Evolutionary conservation across 2,113 vertebrate genomes (phyloP).

Genomic region (Bubo blakistoni): DNA sequence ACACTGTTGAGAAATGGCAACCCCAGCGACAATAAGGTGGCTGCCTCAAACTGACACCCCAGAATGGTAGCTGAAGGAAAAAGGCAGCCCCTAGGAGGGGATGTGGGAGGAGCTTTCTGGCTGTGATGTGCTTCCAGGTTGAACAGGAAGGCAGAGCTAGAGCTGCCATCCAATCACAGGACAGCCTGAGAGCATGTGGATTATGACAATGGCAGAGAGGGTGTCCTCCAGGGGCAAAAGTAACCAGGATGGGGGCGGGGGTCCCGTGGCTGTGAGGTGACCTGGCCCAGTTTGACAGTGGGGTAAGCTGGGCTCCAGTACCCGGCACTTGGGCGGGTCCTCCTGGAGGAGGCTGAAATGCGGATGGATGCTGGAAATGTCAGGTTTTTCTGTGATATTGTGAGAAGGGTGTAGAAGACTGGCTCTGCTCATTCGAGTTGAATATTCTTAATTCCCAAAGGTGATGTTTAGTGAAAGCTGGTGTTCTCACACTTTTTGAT

Average conservation of each 20-base stretch:
- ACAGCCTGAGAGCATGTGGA: background rate
- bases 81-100: background rate
- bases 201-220: background rate
- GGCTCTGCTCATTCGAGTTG: background rate
- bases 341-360: background rate
- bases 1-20: background rate
- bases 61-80: background rate
- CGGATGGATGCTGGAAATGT: background rate
- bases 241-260: background rate
- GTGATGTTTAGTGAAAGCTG: background rate
- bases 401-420: background rate
- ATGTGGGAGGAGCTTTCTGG: background rate
- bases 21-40: background rate
- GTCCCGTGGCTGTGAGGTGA: background rate
- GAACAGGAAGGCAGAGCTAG: background rate
- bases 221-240: background rate
- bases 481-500: background rate
- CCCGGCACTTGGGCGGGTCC: background rate
- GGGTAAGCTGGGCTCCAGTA: fast-evolving
- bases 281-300: background rate
- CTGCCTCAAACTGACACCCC: background rate
- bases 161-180: background rate
- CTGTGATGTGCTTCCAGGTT: background rate
- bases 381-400: background rate
- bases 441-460: background rate